These are phyloP conservation scores for Numenius arquata DNA, from an alignment of 2,113 vertebrate species.

Conservation along the genomic window DNA sequence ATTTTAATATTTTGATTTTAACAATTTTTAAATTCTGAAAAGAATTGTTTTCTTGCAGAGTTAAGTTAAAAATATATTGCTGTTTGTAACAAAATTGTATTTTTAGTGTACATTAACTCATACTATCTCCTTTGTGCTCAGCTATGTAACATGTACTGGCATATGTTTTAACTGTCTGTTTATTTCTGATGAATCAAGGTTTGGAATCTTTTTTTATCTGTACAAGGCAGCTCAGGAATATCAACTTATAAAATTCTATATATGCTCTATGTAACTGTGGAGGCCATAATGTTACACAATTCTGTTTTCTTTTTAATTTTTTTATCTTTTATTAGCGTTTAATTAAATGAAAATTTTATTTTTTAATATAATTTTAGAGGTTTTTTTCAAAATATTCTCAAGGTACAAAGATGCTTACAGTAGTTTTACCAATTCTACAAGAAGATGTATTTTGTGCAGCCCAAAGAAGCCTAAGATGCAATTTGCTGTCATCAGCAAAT, in stretches of 20 bases:
- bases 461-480: not conserved
- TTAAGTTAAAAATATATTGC: not conserved
- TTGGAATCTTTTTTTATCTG: not conserved
- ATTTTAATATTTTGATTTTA: not conserved
- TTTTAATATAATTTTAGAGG: not conserved
- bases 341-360: not conserved
- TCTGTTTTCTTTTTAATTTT: not conserved
- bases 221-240: not conserved
- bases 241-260: not conserved
- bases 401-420: not conserved
- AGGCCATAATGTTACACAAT: not conserved
- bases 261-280: not conserved
- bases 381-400: not conserved
- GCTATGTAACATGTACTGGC: not conserved
- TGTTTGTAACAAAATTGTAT: not conserved
- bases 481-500: not conserved
- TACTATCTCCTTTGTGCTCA: not conserved
- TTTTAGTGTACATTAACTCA: not conserved
- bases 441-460: not conserved
- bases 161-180: not conserved
- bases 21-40: not conserved
- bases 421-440: not conserved
- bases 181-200: not conserved
- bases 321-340: not conserved
- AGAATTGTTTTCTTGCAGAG: not conserved